Base-by-base conservation (phyloP, 2,797 vertebrate species). In the Cuculus canorus region DNA sequence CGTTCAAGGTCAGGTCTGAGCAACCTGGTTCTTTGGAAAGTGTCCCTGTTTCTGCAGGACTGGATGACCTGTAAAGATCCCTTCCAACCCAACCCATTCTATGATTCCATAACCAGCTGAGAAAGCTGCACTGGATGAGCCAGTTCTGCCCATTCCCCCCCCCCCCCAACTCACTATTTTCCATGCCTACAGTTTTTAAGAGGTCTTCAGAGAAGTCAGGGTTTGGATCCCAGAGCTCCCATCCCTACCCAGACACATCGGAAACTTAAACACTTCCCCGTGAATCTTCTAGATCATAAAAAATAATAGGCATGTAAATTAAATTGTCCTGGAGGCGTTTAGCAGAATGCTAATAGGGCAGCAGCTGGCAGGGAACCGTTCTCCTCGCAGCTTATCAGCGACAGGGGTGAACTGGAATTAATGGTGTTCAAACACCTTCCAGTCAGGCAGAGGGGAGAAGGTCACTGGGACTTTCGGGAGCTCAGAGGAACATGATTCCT, bases 401-500 rank as follows among this genome's bases (percentile, higher is more conserved):
- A 52, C 9, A 25, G 35, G 39, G 32, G n/a, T 25, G 48, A 80
- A 18, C 64, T 37, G 39, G 39, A 77, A 75, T 83, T 10, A 53
- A 66, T 23, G 7, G 9, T 52, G 77, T 85, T 61, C 64, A 73
- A 75, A 53, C 30, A 33, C 37, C 24, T 73, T 48, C 27, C 1
- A 3, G 61, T 56, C 68, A 85, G 33, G n/a, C 15, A 86, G 75
- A 70, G 14, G 39, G 39, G 21, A 86, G 9, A 82, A 93, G 68
- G 91, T 87, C 18, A 3, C 10, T 0, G 1, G 47, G 27, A 82
- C 37, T 18, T 50, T 59, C 53, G 57, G 47, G 61, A 60, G 5
- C 27, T 24, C 1, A 3, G 17, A 77, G 43, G n/a, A 30, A 48
- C 0, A 0, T 13, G 19, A 32, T 30, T 91, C 68, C 52, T 77